phyloP scores from a whole-genome alignment of 2,113 vertebrate genomes.

The Xenopus tropicalis region UCB_Xtro_10.0 CM004444.2:106033501-106034000 shows the following conservation, averaged over 20 bases:
- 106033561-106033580: slow-evolving; percentile 61
- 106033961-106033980: no score
- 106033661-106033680: slow-evolving; percentile 47
- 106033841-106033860: no score
- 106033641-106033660: slow-evolving; percentile 57
- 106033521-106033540: slow-evolving; percentile 60
- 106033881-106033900: no score
- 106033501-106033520: slow-evolving; percentile 51
- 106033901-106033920: no score
- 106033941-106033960: no score
- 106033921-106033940: no score
- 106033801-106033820: slow-evolving; percentile 26
- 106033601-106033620: slow-evolving; percentile 50
- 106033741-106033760: slow-evolving; percentile 42
- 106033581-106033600: slow-evolving; percentile 62
- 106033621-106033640: slow-evolving; percentile 53
- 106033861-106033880: no score
- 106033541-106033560: slow-evolving; percentile 46
- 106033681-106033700: slow-evolving; percentile 57
- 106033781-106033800: slow-evolving; percentile 46
- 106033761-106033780: slow-evolving; percentile 14
- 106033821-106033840: no score
- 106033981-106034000: no score
- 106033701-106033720: slow-evolving; percentile 51
- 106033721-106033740: slow-evolving; percentile 20